Conservation (phyloP, 2,797 vertebrate genomes). For the Tenualosa thibaudeaui region DNA sequence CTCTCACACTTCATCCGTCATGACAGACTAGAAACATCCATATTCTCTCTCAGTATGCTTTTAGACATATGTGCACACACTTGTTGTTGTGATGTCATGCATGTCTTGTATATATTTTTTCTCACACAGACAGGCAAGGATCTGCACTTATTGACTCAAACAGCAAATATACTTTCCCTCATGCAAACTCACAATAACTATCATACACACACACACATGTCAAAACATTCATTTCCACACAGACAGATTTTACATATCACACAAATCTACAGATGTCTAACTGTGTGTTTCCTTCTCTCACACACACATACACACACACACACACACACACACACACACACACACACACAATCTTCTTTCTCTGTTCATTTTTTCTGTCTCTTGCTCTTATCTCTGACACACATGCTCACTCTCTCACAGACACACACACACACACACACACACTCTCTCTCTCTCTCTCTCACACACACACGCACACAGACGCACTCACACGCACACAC, state of each 20-base stretch:
- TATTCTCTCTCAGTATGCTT: not conserved
- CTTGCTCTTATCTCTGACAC: slow-evolving; percentile 1
- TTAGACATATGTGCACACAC: not conserved
- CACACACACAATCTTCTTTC: not conserved
- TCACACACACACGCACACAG: slow-evolving; percentile 21
- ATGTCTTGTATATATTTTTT: not conserved
- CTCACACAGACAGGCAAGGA: not conserved
- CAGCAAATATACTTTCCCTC: not conserved
- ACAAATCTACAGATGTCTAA: not conserved
- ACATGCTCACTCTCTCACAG: not conserved
- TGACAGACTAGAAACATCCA: not conserved
- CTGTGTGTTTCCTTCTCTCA: not conserved
- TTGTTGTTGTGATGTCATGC: not conserved
- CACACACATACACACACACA: not conserved
- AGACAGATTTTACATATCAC: not conserved
- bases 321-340: not conserved
- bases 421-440: slow-evolving; percentile 17
- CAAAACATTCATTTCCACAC: not conserved
- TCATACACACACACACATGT: not conserved
- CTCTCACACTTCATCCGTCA: not conserved
- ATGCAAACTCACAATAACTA: not conserved
- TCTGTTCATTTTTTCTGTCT: slow-evolving; percentile 38
- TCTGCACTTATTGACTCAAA: no score
- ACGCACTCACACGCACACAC: no score
- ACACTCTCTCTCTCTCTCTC: no score